These are phyloP conservation scores for Chondrosia reniformis DNA, from an alignment of 37 sponge, comb jelly and placozoan species.

Conservation along the genomic window DNA sequence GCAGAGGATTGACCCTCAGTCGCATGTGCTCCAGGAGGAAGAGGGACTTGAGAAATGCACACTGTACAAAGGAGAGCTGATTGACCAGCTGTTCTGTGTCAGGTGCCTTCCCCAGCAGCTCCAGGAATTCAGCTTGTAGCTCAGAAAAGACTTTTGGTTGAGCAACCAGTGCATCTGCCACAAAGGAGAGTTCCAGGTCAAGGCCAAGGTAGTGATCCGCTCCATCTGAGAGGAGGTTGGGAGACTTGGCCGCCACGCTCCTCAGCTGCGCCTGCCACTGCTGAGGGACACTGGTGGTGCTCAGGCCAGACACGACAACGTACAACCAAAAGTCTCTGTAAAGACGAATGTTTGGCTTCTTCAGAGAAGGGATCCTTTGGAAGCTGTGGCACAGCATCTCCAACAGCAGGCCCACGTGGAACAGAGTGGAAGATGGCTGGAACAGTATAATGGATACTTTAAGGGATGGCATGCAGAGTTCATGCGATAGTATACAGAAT, in stretches of 20 bases:
- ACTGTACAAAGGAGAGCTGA: constrained; percentile 67
- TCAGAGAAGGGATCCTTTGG: not conserved
- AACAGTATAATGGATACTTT: constrained; percentile 16
- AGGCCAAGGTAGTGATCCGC: constrained; percentile 68
- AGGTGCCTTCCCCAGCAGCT: constrained; percentile 40
- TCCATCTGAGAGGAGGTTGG: constrained; percentile 71
- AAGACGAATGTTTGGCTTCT: constrained; percentile 27
- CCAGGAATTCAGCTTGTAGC: constrained; percentile 49
- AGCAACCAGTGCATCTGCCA: constrained; percentile 57
- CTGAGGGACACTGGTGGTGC: constrained; percentile 53
- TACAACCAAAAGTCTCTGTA: constrained; percentile 98
- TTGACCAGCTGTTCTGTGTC: constrained; percentile 54
- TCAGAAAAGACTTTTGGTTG: constrained; percentile 66
- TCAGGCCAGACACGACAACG: constrained; percentile 89
- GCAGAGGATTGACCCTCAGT: not conserved
- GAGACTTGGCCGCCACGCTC: constrained; percentile 67
- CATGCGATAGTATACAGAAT: no score
- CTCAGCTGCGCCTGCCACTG: constrained; percentile 60
- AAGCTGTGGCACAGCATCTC: not conserved
- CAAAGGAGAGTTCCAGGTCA: constrained; percentile 66
- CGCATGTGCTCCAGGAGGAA: constrained; percentile 74
- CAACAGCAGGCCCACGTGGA: constrained; percentile 69
- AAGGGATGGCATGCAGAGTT: not conserved
- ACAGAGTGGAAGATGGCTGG: constrained; percentile 76
- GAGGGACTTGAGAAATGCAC: constrained; percentile 73